Conservation (phyloP, 2,113 vertebrate species). For the Oryzias curvinotus region DNA sequence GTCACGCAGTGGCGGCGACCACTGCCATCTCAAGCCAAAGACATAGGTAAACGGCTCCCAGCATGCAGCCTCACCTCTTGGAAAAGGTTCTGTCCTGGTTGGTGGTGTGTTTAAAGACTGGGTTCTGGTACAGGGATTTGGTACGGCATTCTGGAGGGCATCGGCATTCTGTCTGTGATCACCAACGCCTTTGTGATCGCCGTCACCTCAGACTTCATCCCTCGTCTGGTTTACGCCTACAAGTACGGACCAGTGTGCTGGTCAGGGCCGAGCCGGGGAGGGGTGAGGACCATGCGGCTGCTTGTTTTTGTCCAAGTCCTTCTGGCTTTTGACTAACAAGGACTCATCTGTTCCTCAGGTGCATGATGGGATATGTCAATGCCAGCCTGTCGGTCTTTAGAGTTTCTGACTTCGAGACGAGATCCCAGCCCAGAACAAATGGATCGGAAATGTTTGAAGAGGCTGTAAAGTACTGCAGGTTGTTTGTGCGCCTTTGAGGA, state of each 20-base stretch:
- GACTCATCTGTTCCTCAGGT: slow-evolving; percentile 69
- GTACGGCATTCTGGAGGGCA: slow-evolving; percentile 94
- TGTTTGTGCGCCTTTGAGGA: too few relatives aligned
- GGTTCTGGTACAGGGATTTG: slow-evolving; percentile 84
- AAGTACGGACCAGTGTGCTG: slow-evolving; percentile 94
- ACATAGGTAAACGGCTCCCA: slow-evolving; percentile 83
- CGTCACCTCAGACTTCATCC: slow-evolving; percentile 96
- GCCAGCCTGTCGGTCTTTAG: slow-evolving; percentile 90
- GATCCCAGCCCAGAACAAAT: slow-evolving; percentile 82
- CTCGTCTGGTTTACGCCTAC: slow-evolving; percentile 93
- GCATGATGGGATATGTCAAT: slow-evolving; percentile 93
- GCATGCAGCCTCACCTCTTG: neutral
- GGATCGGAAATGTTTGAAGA: slow-evolving; percentile 84
- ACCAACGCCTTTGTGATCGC: slow-evolving; percentile 97
- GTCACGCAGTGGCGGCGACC: slow-evolving; percentile 94
- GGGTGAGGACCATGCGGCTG: slow-evolving; percentile 77
- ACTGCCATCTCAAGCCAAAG: slow-evolving; percentile 92
- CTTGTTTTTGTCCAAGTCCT: neutral
- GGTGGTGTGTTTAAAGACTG: neutral
- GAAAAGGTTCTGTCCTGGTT: neutral
- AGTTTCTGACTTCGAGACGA: slow-evolving; percentile 88
- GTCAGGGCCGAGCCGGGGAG: slow-evolving; percentile 87
- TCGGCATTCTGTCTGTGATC: slow-evolving; percentile 94
- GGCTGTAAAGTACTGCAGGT: slow-evolving; percentile 86
- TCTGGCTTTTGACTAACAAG: neutral